These are phyloP conservation scores for Datnioides undecimradiatus DNA, from an alignment of 2,113 vertebrate genomes.

Conservation along the genomic window DNA sequence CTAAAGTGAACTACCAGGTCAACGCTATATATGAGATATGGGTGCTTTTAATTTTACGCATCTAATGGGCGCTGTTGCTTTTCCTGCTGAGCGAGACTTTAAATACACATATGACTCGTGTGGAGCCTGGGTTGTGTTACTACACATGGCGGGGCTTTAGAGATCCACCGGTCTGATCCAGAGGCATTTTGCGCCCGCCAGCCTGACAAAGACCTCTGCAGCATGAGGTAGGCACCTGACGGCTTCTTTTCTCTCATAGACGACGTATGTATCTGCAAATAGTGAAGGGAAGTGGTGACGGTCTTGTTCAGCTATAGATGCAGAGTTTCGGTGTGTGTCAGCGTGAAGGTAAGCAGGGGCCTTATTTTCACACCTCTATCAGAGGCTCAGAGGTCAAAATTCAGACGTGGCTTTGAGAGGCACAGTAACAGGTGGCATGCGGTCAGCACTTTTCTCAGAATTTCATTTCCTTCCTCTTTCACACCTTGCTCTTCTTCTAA, in stretches of 20 bases:
- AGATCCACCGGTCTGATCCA: constrained; percentile 57
- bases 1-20: constrained; percentile 46
- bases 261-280: neutral
- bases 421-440: neutral
- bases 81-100: constrained; percentile 70
- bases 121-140: constrained; percentile 74
- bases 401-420: neutral
- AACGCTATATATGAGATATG: constrained; percentile 50
- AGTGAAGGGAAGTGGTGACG: neutral
- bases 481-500: constrained; percentile 2
- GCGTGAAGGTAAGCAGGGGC: neutral
- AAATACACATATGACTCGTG: constrained; percentile 73
- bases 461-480: constrained; percentile 7
- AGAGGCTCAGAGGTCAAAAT: neutral
- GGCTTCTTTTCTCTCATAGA: neutral
- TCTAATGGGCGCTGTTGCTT: constrained; percentile 57
- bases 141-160: constrained; percentile 53
- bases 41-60: constrained; percentile 59
- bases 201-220: constrained; percentile 50
- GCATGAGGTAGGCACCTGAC: constrained; percentile 74
- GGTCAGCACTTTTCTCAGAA: neutral
- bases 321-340: constrained; percentile 3
- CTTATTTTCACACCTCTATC: constrained; percentile 4
- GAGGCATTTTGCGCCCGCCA: constrained; percentile 36
- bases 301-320: neutral